A percentile compares a stretch with the other conserved stretches of the same genome.
phyloP scores from a whole-genome alignment of 2,797 vertebrate genomes.

The Sebastes itinus region DNA sequence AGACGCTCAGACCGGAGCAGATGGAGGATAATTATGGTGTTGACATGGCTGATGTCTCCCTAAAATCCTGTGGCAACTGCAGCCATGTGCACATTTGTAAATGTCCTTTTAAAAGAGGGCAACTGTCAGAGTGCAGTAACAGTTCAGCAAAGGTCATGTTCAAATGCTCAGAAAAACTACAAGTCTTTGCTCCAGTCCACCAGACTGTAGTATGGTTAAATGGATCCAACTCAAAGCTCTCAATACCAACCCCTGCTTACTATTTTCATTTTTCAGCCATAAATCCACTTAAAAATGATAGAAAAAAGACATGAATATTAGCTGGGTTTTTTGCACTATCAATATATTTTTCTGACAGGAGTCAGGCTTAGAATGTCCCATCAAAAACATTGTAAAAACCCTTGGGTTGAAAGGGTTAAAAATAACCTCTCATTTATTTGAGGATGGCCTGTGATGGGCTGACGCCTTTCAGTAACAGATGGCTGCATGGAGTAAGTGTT shows the following conservation, averaged over 20 bases:
- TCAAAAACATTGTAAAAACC: not conserved
- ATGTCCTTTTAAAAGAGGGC: not conserved
- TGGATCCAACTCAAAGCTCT: not conserved
- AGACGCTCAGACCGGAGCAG: constrained; percentile 27
- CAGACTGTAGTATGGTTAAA: not conserved
- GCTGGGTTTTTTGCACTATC: not conserved
- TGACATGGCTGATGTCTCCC: constrained; percentile 16
- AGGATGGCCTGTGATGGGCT: not conserved
- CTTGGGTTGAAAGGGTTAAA: not conserved
- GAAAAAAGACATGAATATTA: not conserved
- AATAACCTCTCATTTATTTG: not conserved
- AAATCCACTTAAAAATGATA: not conserved
- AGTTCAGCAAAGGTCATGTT: constrained; percentile 7
- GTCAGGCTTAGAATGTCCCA: not conserved
- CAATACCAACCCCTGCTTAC: not conserved
- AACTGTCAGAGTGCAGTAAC: not conserved
- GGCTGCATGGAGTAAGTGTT: constrained; percentile 10
- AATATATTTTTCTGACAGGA: not conserved
- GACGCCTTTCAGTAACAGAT: not conserved
- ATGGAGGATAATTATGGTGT: constrained; percentile 26
- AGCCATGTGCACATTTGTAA: constrained; percentile 5
- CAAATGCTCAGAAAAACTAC: not conserved
- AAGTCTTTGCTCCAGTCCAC: not conserved
- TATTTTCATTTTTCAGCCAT: not conserved
- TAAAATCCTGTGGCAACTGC: constrained; percentile 9